Evolutionary conservation across 2,113 vertebrate species (phyloP).

Genomic region (Brienomyrus longianalis): DNA sequence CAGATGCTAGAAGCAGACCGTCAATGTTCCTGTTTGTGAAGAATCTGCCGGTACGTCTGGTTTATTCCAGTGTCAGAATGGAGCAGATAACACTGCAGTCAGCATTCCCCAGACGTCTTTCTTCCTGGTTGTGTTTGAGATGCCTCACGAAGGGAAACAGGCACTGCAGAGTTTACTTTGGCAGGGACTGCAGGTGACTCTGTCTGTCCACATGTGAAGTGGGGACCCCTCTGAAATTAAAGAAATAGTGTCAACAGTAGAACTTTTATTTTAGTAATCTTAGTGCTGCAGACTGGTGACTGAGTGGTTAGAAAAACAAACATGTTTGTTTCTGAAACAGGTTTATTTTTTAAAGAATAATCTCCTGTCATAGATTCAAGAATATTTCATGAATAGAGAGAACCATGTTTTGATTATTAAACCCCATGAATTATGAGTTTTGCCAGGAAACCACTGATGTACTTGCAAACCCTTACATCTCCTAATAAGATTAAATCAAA

Average conservation of each 20-base stretch:
- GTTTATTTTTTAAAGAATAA: not conserved
- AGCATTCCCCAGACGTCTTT: too few relatives aligned
- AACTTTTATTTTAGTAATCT: not conserved
- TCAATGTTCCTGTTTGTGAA: not conserved
- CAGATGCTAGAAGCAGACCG: not conserved
- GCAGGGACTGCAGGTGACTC: not conserved
- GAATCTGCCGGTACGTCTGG: not conserved
- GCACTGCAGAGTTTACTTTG: constrained; percentile 3
- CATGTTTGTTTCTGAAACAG: not conserved
- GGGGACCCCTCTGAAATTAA: not conserved
- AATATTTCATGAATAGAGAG: not conserved
- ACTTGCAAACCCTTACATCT: not conserved
- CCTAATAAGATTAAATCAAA: not conserved
- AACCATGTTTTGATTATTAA: not conserved
- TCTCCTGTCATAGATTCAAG: not conserved
- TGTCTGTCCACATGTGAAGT: not conserved
- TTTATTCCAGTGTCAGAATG: not conserved
- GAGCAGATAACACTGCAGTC: not conserved
- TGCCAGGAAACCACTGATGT: not conserved
- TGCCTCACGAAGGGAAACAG: not conserved
- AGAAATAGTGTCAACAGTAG: not conserved
- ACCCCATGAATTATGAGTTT: not conserved
- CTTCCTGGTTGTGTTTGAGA: not conserved
- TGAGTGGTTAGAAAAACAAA: not conserved
- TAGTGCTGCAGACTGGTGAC: not conserved